These are phyloP conservation scores for Ptychobarbus kaznakovi DNA, from an alignment of 2,797 vertebrate species.

Conservation along the genomic window DNA sequence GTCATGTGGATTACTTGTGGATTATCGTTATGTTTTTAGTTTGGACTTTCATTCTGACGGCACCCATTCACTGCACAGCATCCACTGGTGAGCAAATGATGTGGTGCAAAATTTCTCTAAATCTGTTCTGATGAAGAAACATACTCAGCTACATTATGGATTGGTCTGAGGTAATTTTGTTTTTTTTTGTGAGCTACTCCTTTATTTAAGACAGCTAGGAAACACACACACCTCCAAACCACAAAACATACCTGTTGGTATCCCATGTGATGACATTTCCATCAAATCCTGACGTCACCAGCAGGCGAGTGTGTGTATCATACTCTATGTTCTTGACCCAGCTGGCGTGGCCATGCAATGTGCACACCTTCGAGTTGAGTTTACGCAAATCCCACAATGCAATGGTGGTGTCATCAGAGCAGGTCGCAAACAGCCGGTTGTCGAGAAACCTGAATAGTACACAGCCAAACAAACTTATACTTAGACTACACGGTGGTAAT, in stretches of 20 bases:
- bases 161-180: neutral
- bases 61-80: neutral
- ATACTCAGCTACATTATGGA: neutral
- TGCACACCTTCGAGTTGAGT: conserved; percentile 94
- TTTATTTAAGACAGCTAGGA: neutral
- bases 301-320: conserved; percentile 93
- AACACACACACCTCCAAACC: neutral
- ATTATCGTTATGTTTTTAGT: neutral
- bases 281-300: conserved; percentile 97
- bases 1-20: neutral
- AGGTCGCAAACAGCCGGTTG: conserved; percentile 97
- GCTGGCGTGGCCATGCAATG: conserved; percentile 96
- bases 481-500: neutral
- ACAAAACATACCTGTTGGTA: conserved; percentile 88
- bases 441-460: conserved; percentile 88
- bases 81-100: neutral
- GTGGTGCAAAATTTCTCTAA: neutral
- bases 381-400: conserved; percentile 97
- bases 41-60: neutral
- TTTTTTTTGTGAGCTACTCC: neutral
- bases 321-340: conserved; percentile 99
- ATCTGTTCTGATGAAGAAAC: neutral
- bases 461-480: neutral
- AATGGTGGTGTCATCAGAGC: conserved; percentile 98
- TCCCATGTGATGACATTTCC: conserved; percentile 99